phyloP scores from a whole-genome alignment of 2,797 vertebrate genomes.

The Leptoclinus maculatus region DNA sequence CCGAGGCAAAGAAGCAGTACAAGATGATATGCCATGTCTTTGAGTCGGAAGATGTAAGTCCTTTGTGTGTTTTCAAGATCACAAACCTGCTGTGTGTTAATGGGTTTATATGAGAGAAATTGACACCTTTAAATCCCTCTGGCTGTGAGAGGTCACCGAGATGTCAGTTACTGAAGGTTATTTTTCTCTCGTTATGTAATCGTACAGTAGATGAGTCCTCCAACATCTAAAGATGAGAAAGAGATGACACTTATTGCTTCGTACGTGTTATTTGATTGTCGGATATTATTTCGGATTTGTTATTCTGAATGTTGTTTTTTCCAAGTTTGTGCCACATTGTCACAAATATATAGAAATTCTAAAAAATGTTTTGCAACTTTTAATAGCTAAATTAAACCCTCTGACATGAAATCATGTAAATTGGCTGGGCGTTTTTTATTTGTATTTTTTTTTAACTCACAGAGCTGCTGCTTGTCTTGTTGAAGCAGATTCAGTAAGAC shows the following conservation, averaged over 20 bases:
- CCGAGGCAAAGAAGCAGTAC: conserved; percentile 97
- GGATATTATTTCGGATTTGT: conserved; percentile 13
- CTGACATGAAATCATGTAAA: conserved; percentile 40
- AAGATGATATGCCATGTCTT: conserved; percentile 99
- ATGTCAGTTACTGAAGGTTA: not conserved
- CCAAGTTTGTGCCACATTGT: not conserved
- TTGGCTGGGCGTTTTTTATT: conserved; percentile 25
- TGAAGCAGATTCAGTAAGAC: conserved; percentile 57
- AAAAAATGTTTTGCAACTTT: conserved; percentile 4
- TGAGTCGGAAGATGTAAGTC: conserved; percentile 98
- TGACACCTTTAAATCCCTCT: not conserved
- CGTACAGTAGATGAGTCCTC: conserved; percentile 6
- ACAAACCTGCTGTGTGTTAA: conserved; percentile 7
- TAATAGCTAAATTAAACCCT: conserved; percentile 4
- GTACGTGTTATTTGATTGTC: not conserved
- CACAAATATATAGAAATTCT: conserved; percentile 1
- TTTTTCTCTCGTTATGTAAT: conserved; percentile 20
- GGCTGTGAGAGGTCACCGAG: conserved; percentile 1
- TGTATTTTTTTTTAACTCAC: conserved; percentile 3
- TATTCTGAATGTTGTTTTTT: not conserved
- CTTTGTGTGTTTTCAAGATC: not conserved
- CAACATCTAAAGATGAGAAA: conserved; percentile 12
- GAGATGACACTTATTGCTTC: not conserved
- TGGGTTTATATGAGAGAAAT: not conserved
- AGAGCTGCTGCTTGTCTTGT: conserved; percentile 56